Conservation (phyloP, 1,140 invertebrate species). For the Branchinecta lindahli region DNA sequence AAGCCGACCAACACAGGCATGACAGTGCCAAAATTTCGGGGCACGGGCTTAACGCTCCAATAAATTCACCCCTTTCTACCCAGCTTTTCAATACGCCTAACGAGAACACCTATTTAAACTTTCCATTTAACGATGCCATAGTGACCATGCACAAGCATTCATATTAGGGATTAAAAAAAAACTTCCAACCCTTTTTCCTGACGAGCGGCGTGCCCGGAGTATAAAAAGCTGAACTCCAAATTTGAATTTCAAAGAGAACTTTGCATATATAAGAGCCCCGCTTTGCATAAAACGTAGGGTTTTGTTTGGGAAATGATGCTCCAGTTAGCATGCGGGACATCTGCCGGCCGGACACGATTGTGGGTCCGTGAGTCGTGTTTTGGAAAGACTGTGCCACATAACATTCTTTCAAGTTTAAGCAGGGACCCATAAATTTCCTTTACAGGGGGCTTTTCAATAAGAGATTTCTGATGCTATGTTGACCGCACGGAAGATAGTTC, state of each 20-base stretch:
- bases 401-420: too few species aligned
- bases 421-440: too few species aligned
- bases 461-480: too few species aligned
- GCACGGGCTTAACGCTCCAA: too few species aligned
- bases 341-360: background rate
- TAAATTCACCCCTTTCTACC: too few species aligned
- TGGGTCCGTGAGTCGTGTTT: too few species aligned
- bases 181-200: background rate
- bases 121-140: background rate
- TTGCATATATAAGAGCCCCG: background rate
- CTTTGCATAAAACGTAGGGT: background rate
- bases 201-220: background rate
- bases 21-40: too few species aligned
- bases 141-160: slow-evolving; percentile 4
- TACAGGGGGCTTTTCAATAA: too few species aligned
- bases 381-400: too few species aligned
- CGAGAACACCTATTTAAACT: background rate
- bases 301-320: background rate
- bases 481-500: too few species aligned
- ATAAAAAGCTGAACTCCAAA: background rate
- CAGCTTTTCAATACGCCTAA: too few species aligned
- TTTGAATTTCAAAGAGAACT: slow-evolving; percentile 1
- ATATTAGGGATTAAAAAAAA: slow-evolving; percentile 6
- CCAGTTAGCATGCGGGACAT: background rate
- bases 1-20: too few species aligned